Conservation (phyloP, 2,888 invertebrate species). For the Ceramica pisi region DNA sequence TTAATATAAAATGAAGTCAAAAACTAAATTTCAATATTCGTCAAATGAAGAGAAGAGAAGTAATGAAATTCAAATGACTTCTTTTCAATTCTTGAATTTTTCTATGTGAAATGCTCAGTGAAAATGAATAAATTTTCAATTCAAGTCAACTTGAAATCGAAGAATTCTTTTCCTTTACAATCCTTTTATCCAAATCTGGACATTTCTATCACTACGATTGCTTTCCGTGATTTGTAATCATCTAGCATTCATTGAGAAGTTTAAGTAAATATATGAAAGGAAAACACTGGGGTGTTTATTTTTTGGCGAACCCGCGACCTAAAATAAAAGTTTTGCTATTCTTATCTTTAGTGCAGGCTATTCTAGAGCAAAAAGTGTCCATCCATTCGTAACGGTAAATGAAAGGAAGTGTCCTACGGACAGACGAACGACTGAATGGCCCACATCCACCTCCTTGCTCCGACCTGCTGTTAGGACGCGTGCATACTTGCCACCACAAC, state of each 20-base stretch:
- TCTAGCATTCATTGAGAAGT: background rate
- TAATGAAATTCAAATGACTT: too few species aligned
- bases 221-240: background rate
- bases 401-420: conserved; percentile 64
- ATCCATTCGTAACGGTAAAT: conserved; percentile 48
- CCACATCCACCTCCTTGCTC: conserved; percentile 68
- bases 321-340: background rate
- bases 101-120: background rate
- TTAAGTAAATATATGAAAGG: background rate
- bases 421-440: conserved; percentile 60
- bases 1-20: too few species aligned
- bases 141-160: too few species aligned
- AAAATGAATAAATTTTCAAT: too few species aligned
- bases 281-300: background rate
- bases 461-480: conserved; percentile 37
- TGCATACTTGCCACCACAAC: conserved; percentile 27
- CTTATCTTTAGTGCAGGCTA: background rate
- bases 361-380: conserved; percentile 30
- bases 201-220: background rate
- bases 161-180: background rate
- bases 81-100: background rate
- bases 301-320: background rate
- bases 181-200: background rate
- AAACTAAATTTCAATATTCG: too few species aligned
- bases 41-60: too few species aligned